These are phyloP conservation scores for Dromococcyx pavoninus DNA, from an alignment of 2,797 vertebrate genomes.

Conservation along the genomic window DNA sequence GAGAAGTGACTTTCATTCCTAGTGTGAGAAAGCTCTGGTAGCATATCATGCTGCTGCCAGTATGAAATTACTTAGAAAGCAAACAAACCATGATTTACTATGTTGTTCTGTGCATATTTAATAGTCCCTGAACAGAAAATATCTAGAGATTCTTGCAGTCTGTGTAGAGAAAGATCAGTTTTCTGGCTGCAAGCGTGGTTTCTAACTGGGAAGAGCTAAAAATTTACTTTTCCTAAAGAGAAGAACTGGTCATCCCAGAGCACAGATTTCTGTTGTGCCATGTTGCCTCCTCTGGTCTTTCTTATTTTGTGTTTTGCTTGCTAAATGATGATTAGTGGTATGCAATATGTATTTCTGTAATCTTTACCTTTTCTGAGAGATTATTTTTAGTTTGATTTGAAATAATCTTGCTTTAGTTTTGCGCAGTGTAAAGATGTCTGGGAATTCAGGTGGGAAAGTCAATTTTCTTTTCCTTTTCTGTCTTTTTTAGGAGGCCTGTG, in stretches of 20 bases:
- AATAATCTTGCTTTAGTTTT: background rate
- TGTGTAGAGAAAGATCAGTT: background rate
- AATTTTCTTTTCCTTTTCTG: background rate
- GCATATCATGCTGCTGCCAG: background rate
- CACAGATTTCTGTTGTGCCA: background rate
- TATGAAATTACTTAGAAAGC: background rate
- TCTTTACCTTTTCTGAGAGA: background rate
- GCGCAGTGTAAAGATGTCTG: background rate
- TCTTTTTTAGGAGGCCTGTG: slow-evolving; percentile 86
- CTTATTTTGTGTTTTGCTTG: background rate
- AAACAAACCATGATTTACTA: background rate
- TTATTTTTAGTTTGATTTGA: background rate
- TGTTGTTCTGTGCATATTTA: background rate
- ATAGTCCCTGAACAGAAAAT: background rate
- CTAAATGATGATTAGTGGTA: background rate
- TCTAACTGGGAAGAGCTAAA: background rate
- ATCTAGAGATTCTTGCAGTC: background rate
- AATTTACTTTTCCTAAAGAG: background rate
- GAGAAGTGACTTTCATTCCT: background rate
- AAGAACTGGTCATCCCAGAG: background rate
- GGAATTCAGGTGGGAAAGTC: background rate
- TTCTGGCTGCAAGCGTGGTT: background rate
- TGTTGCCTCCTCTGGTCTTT: background rate
- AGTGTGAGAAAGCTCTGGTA: background rate
- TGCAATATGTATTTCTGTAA: background rate